Evolutionary conservation across 1,140 invertebrate genomes (phyloP), one percentile per base, ranked within the genome.

Genomic region (Drosophila baimaii): DNA sequence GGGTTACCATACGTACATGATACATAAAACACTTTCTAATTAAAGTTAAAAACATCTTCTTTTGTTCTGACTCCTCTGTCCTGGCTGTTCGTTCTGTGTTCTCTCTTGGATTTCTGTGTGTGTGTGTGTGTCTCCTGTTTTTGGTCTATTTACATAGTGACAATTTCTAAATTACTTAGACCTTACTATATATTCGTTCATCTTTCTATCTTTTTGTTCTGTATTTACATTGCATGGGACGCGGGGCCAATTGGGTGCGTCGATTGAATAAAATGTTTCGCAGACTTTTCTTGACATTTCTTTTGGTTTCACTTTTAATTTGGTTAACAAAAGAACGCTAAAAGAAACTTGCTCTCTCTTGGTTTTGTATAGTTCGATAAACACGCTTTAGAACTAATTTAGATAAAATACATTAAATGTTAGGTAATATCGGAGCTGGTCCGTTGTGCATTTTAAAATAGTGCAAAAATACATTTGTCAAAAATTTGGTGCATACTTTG

Each of bases 21-120:
- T 82, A 83, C 80, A 83, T 88, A 86, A 86, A 88, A 82, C 82
- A 79, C 82, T 82, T 85, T 88, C 81, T 86, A 86, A 86, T 86
- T 89, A 88, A 86, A 79, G 76, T 88, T 86, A 88, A 89, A 88
- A 86, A 88, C 83, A 37, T 55, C 58, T 54, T 57, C 25, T 21
- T 33, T 65, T 55, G 37, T 51, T 46, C 21, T 51, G 44, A 52
- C 44, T 52, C 56, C 31, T 52, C 19, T 57, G 58, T 51, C 54
- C n/a, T n/a, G n/a, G 62, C 56, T 57, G 15, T 73, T 81, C 57
- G 15, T 66, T 69, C 49, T 69, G 41, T 63, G 49, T 29, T 19
- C 17, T 12, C 5, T 1, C 12, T 33, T 9, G 12, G 31, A 1
- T 33, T 33, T 13, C 4, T 69, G 15, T 59, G 15, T 49, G 25